Conservation (phyloP, 2,888 invertebrate species). For the Drosophila merina region DNA sequence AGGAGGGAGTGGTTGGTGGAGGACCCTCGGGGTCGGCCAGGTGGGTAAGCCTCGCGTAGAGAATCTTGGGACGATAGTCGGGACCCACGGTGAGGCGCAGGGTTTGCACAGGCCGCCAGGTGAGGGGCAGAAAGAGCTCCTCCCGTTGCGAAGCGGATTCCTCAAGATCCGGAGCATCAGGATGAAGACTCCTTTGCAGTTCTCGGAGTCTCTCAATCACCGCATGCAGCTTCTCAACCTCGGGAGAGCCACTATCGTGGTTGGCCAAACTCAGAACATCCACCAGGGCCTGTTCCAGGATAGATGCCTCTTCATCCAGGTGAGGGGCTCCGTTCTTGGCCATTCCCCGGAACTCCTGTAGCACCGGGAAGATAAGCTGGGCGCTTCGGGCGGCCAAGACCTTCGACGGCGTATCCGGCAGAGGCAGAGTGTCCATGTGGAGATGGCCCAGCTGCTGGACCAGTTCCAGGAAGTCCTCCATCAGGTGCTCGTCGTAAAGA, state of each 20-base stretch:
- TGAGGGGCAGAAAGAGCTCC: constrained; percentile 7
- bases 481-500: constrained; percentile 75
- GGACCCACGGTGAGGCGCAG: constrained; percentile 56
- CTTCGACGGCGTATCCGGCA: constrained; percentile 71
- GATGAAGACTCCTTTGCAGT: constrained; percentile 56
- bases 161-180: constrained; percentile 4
- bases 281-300: constrained; percentile 56
- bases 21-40: constrained; percentile 13
- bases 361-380: constrained; percentile 74
- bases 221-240: constrained; percentile 52
- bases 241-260: constrained; percentile 21
- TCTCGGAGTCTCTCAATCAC: constrained; percentile 66
- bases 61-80: constrained; percentile 13
- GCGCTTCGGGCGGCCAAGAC: constrained; percentile 75
- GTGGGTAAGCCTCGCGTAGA: constrained; percentile 64
- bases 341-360: constrained; percentile 68
- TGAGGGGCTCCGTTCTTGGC: constrained; percentile 40
- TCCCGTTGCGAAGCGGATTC: constrained; percentile 20
- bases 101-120: constrained; percentile 48
- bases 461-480: constrained; percentile 73
- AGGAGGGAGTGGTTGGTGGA: constrained; percentile 71
- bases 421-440: constrained; percentile 48
- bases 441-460: constrained; percentile 57
- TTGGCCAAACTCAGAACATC: constrained; percentile 72
- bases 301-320: constrained; percentile 48